A percentile compares a stretch with the other conserved stretches of the same genome.
Evolutionary conservation across 2,113 vertebrate genomes (phyloP).

Genomic region (Picathartes gymnocephalus): DNA sequence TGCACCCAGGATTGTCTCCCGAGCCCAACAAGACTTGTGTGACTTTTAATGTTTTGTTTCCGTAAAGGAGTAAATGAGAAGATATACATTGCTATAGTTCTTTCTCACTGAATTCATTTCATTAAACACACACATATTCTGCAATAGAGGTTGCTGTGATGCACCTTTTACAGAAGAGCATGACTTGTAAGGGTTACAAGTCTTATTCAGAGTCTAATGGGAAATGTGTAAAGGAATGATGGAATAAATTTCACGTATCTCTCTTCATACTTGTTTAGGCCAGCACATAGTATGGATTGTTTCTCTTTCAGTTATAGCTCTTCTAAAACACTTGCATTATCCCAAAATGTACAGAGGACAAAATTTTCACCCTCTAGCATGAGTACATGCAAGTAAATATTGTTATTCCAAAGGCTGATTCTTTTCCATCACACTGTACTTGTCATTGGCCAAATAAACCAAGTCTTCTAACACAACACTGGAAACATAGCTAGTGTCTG

Average conservation of each 20-base stretch:
- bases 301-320: not conserved
- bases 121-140: not conserved
- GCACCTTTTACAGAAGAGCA: not conserved
- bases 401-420: not conserved
- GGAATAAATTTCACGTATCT: not conserved
- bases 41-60: not conserved
- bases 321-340: not conserved
- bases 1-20: not conserved
- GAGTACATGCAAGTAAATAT: not conserved
- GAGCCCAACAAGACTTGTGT: not conserved
- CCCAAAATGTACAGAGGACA: not conserved
- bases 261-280: not conserved
- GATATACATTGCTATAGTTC: not conserved
- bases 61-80: not conserved
- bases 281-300: not conserved
- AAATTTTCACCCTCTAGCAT: not conserved
- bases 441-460: slow-evolving; percentile 56
- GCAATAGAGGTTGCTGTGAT: not conserved
- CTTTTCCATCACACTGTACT: not conserved
- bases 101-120: not conserved
- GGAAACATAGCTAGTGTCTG: slow-evolving; percentile 36
- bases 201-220: not conserved
- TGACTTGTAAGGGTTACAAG: not conserved
- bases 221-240: slow-evolving; percentile 4
- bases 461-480: slow-evolving; percentile 42